Evolutionary conservation across 2,888 invertebrate genomes (phyloP), one percentile per base, ranked within the genome.

Genomic region (Melanostoma scalare): DNA sequence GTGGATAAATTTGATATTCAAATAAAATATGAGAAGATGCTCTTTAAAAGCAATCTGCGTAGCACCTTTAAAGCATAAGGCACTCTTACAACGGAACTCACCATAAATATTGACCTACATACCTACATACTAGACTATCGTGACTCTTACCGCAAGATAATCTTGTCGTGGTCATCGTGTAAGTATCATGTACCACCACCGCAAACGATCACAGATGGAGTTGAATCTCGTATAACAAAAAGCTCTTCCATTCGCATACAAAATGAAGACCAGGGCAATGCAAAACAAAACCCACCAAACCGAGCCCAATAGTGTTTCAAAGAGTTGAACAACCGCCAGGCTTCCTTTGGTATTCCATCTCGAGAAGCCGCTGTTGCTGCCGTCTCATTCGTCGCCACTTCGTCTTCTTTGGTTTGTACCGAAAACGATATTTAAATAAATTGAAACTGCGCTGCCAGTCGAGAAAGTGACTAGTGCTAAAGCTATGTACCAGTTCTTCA

Each of bases 131-230:
- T 53, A 35, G 42, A 53, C 30, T 61, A 67, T 84, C 69, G 74
- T 78, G 78, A 69, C 69, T 69, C 33, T 77, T 73, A 46, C 72
- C 68, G 55, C 73, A 77, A 55, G 63, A 74, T 73, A 80, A 82
- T 82, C 73, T 78, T 69, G 73, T 58, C 69, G 73, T 82, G 82
- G 82, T 82, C 82, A 82, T 82, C 82, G 73, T 74, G 46, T 63
- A 74, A 78, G 82, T 78, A 82, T 69, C 78, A 82, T 69, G 73
- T 73, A 79, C 78, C 72, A 76, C 9, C 67, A 50, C 68, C 42
- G 63, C 74, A 74, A 52, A 65, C 78, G 60, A 36, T 53, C 53
- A 67, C 58, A 61, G 36, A 60, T 74, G 36, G 58, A 74, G 69
- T 69, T 71, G 53, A 58, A 74, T 65, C 65, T 74, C 78, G 65